Evolutionary conservation across 2,888 invertebrate genomes (phyloP), one percentile per base, ranked within the genome.

Genomic region (Stomorhina lunata): DNA sequence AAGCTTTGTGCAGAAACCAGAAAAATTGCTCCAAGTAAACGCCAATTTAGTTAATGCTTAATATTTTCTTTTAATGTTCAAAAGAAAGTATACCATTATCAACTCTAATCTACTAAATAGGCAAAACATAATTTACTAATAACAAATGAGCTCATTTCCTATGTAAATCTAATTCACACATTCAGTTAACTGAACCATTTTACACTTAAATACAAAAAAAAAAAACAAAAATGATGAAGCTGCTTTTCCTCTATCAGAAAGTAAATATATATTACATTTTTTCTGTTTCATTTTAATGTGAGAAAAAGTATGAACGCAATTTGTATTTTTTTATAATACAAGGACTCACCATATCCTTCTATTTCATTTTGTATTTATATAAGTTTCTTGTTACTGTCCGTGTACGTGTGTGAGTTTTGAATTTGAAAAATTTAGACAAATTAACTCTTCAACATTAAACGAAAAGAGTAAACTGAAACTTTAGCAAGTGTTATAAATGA

Each of bases 401-500:
- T 25, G n/a, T 10, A 6, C 3, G 15, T 43, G 40, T 27, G 3
- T 25, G 9, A 9, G 40, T 22, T 6, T 61, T n/a, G 7, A 32
- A 53, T 50, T 27, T 59, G 50, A 80, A 75, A 75, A 63, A 76
- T 75, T 48, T 71, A 15, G 9, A 69, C 48, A 75, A 80, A 80
- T 80, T 80, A 75, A 65, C 80, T 80, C 48, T 48, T 65, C 45
- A 75, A 17, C 69, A 50, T 48, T 20, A 10, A 29, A 72, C 6
- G 15, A 50, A 57, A 65, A n/a, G 50, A 25, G 27, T 17, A 15
- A 59, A 17, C 59, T 10, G 25, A 15, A 43, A 66, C 17, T 34
- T 12, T 27, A 59, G 37, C 55, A 81, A 81, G 66, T 72, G 37
- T 53, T 68, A 81, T 61, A 81, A 77, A 81, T 77, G 66, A 72